Percentiles rank a stretch among this genome's conserved stretches.
phyloP scores from a whole-genome alignment of 2,888 invertebrate species.

The Metopia argyrocephala region DNA sequence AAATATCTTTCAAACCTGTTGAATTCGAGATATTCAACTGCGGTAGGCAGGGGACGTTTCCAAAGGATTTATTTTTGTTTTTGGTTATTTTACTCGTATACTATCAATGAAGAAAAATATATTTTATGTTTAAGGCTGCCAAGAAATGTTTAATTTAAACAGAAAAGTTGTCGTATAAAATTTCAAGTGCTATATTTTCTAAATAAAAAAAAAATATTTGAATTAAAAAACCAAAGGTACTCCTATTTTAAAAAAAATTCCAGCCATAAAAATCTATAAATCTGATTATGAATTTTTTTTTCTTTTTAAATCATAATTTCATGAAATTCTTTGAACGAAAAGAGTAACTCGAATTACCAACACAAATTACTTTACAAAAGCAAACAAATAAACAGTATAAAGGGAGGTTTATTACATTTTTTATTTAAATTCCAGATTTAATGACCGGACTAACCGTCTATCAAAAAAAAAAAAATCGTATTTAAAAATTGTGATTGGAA shows the following conservation, averaged over 20 bases:
- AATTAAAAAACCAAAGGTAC: too few relatives aligned
- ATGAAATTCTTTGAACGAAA: not conserved
- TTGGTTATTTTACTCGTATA: not conserved
- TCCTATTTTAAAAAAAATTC: not conserved
- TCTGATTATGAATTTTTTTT: slow-evolving; percentile 9
- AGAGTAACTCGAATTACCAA: slow-evolving; percentile 36
- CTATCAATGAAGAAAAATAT: not conserved
- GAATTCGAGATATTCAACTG: not conserved
- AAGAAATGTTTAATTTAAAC: slow-evolving; percentile 14
- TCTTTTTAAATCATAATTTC: not conserved
- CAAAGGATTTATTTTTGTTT: not conserved
- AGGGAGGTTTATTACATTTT: not conserved
- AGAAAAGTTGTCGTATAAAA: slow-evolving; percentile 5
- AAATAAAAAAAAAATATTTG: too few relatives aligned
- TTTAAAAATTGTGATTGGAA: not conserved
- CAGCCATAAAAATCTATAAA: not conserved
- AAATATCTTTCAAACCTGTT: too few relatives aligned
- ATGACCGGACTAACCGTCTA: not conserved
- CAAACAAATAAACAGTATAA: not conserved
- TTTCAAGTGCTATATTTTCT: slow-evolving; percentile 7
- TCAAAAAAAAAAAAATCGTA: slow-evolving; percentile 8
- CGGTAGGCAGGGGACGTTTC: slow-evolving; percentile 14
- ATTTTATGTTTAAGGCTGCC: not conserved
- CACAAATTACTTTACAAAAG: slow-evolving; percentile 32
- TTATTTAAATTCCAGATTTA: not conserved